Base-by-base conservation (phyloP, 2,797 vertebrate genomes). In the Botia almorhae region DNA sequence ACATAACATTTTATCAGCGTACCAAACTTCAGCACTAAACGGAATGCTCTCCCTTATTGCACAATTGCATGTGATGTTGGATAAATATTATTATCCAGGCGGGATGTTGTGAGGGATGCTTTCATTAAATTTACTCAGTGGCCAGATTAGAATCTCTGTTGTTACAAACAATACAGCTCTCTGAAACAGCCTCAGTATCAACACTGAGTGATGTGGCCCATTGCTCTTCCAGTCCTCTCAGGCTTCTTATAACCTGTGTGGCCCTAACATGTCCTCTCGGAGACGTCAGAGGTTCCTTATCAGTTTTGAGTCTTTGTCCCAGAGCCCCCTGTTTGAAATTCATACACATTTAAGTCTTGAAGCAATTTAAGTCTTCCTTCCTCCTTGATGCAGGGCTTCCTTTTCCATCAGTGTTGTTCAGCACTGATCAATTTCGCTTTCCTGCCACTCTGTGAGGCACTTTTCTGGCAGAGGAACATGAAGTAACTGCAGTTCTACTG, bases 201-300 rank as follows among this genome's bases (percentile, higher is more conserved):
- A 86, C 76, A 85, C 69, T 81, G 82, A 65, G 78, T 74, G 48
- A 63, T 63, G 80, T 74, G 56, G 63, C 50, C 73, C 53, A 76
- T 69, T 83, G 82, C 61, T 80, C 67, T 71, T 61, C 64, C 71
- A 82, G 51, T 80, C 70, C 81, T 67, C 78, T 70, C 50, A 51
- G 48, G 46, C 74, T 14, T 68, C 67, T 80, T 76, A 43, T 86
- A 75, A 85, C 83, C 87, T 83, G 87, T 87, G 87, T 87, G 85
- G 84, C 78, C 85, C 61, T 81, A 74, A 79, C 83, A 70, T 46
- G 61, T 75, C 82, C 79, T 83, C 69, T 29, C 36, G 69, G 70
- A 84, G 85, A 89, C 86, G 79, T 88, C 87, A 88, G 81, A 86
- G 87, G 83, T 85, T 39, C 46, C 77, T 86, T 87, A 87, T 87